phyloP scores from a whole-genome alignment of 2,888 invertebrate genomes.

The Trachelus tabidus region DNA sequence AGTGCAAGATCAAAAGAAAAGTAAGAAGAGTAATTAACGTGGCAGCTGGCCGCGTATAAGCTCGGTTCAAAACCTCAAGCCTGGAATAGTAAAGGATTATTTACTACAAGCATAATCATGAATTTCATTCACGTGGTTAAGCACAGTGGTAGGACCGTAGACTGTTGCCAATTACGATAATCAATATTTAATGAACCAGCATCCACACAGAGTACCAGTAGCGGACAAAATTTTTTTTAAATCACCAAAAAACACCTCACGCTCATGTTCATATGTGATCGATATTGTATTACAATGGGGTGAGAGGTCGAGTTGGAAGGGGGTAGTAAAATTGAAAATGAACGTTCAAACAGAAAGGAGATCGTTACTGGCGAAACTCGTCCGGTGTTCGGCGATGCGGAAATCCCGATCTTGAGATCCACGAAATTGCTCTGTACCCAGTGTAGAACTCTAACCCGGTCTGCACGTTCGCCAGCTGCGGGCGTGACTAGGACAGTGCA shows the following conservation, averaged over 20 bases:
- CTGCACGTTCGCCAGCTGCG: background rate
- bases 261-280: background rate
- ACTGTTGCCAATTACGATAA: conserved; percentile 51
- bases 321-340: background rate
- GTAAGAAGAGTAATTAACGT: background rate
- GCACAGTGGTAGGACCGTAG: conserved; percentile 18
- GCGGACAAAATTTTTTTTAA: background rate
- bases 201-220: background rate
- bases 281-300: background rate
- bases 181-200: conserved; percentile 45
- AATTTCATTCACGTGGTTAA: conserved; percentile 32
- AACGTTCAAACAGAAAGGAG: background rate
- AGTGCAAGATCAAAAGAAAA: background rate
- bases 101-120: conserved; percentile 46
- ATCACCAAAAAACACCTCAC: background rate
- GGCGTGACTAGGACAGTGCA: background rate
- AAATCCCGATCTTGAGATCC: background rate
- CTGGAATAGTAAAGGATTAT: conserved; percentile 41
- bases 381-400: conserved; percentile 35
- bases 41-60: background rate
- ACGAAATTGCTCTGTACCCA: background rate
- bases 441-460: background rate
- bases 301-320: background rate
- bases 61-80: background rate
- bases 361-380: conserved; percentile 17